A percentile compares a stretch with the other conserved stretches of the same genome.
These are phyloP conservation scores for Bothrops jararaca DNA, from an alignment of 2,113 vertebrate species.

Conservation along the genomic window DNA sequence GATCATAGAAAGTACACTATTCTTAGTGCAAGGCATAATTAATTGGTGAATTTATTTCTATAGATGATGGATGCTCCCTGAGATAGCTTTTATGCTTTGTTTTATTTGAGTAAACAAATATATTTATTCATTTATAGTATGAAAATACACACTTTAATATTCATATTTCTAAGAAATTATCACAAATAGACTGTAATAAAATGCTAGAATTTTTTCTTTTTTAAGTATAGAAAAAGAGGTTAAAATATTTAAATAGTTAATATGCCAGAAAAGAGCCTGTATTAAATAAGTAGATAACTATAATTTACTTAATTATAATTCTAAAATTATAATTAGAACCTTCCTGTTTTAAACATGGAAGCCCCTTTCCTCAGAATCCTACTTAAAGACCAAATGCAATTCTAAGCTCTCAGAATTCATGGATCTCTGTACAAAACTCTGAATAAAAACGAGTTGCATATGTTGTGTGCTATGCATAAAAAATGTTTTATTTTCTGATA, in stretches of 20 bases:
- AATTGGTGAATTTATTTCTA: neutral
- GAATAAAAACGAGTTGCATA: neutral
- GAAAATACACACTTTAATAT: neutral
- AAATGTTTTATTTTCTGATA: neutral
- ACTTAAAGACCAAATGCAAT: neutral
- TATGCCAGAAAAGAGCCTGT: neutral
- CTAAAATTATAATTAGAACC: neutral
- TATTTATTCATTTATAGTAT: neutral
- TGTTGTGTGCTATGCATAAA: neutral
- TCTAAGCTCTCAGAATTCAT: neutral
- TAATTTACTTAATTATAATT: too few relatives aligned
- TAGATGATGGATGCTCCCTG: neutral
- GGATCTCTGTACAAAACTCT: neutral
- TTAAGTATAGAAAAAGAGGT: neutral
- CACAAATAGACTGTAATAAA: neutral
- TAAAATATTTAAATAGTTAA: neutral
- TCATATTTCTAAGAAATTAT: neutral
- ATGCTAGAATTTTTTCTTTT: neutral
- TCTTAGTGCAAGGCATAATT: neutral
- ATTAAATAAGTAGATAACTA: neutral
- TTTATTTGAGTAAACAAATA: neutral
- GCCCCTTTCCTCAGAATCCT: neutral
- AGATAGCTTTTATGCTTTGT: neutral
- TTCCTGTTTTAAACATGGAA: neutral
- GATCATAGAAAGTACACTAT: neutral